Conservation (phyloP, 2,113 vertebrate genomes). For the Laticauda laticaudata region DNA sequence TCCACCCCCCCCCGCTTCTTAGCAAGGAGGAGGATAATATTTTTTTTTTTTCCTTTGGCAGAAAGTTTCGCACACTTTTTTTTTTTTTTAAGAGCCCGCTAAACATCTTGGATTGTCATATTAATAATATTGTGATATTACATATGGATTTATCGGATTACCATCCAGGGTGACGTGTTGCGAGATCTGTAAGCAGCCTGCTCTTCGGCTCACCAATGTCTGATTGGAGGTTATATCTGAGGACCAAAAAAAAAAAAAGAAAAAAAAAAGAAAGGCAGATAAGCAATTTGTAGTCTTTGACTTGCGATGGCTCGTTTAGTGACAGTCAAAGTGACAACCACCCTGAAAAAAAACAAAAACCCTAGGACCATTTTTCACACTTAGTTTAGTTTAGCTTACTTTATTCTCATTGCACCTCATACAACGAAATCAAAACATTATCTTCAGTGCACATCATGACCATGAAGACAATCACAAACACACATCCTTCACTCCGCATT, state of each 20-base stretch:
- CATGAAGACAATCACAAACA: too few relatives aligned
- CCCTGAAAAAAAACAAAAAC: background rate
- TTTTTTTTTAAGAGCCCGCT: background rate
- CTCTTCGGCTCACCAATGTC: background rate
- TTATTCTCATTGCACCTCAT: too few relatives aligned
- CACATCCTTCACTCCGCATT: too few relatives aligned
- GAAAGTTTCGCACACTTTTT: background rate
- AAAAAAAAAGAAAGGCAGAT: background rate
- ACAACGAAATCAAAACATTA: too few relatives aligned
- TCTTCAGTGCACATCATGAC: too few relatives aligned
- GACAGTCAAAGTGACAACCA: background rate
- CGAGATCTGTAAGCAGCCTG: background rate
- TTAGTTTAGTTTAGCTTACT: too few relatives aligned
- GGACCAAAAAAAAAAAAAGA: background rate
- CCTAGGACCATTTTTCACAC: background rate
- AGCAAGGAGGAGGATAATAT: background rate
- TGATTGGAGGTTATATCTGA: background rate
- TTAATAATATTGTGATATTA: background rate
- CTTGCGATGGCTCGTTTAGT: background rate
- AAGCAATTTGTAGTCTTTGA: background rate
- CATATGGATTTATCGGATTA: background rate
- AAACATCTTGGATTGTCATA: background rate
- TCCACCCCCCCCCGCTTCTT: background rate
- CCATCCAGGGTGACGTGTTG: background rate
- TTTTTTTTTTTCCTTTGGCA: background rate